Percentiles rank a stretch among this genome's conserved stretches.
phyloP scores from a whole-genome alignment of 2,797 vertebrate genomes.

The Platyrinchus mystaceus region DNA sequence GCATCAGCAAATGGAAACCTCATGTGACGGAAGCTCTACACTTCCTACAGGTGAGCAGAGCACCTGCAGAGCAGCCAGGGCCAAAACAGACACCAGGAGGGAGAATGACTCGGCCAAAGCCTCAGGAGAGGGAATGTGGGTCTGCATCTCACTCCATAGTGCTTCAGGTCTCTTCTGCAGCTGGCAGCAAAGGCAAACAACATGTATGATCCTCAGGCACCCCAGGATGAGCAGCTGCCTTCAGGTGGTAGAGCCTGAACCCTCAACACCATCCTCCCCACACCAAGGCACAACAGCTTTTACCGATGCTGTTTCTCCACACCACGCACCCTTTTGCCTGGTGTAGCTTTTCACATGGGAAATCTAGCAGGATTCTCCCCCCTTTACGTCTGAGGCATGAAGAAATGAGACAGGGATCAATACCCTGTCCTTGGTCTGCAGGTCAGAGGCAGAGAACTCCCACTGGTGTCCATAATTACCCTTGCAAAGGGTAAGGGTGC shows the following conservation, averaged over 20 bases:
- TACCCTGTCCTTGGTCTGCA: not conserved
- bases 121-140: accelerated
- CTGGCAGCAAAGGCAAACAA: not conserved
- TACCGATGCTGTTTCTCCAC: not conserved
- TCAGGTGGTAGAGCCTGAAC: not conserved
- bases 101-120: not conserved
- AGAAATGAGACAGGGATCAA: constrained; percentile 10
- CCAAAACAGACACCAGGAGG: accelerated
- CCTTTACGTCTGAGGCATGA: not conserved
- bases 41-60: not conserved
- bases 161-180: not conserved
- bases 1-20: not conserved
- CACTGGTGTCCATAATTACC: not conserved
- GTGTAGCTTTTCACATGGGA: not conserved
- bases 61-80: not conserved
- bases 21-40: not conserved
- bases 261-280: not conserved
- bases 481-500: not conserved
- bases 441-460: not conserved
- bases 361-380: not conserved
- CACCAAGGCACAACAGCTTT: not conserved
- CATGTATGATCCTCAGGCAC: accelerated
- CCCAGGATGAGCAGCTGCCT: not conserved
- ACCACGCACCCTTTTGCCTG: accelerated
- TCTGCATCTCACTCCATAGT: accelerated